Conservation (phyloP, 2,888 invertebrate genomes). For the Troides oblongomaculatus region DNA sequence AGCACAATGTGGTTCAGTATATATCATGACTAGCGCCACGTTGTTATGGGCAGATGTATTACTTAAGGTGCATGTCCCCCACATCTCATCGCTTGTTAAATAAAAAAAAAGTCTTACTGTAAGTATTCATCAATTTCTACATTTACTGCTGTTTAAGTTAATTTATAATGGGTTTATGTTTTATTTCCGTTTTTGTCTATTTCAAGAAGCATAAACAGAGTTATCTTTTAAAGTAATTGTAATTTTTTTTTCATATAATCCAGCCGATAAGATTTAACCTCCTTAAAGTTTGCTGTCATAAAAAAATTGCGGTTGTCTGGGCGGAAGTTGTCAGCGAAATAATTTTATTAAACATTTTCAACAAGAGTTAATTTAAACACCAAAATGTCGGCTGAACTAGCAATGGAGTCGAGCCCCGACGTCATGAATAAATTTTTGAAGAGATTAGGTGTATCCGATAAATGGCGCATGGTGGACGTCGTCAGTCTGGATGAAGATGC, state of each 20-base stretch:
- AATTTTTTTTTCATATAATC: neutral
- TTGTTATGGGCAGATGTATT: too few relatives aligned
- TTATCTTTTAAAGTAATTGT: neutral
- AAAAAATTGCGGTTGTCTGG: neutral
- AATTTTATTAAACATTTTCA: neutral
- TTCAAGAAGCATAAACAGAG: too few relatives aligned
- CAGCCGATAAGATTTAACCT: constrained; percentile 8
- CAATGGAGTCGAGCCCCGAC: constrained; percentile 81
- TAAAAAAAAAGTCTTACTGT: too few relatives aligned
- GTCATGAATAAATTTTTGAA: constrained; percentile 85
- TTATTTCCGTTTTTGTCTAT: too few relatives aligned
- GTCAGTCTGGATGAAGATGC: constrained; percentile 93
- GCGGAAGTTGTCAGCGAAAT: constrained; percentile 6
- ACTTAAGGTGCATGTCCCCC: too few relatives aligned
- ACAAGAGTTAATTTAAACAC: constrained; percentile 1
- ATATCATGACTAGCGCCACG: too few relatives aligned
- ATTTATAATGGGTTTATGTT: too few relatives aligned
- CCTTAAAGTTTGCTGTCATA: constrained; percentile 8
- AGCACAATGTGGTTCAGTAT: too few relatives aligned
- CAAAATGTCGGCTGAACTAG: constrained; percentile 54
- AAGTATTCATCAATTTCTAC: too few relatives aligned
- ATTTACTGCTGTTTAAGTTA: too few relatives aligned
- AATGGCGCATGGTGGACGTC: constrained; percentile 94
- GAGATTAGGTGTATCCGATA: constrained; percentile 88
- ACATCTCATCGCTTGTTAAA: too few relatives aligned